A percentile compares a stretch with the other conserved stretches of the same genome.
Evolutionary conservation across 2,797 vertebrate species (phyloP).

Genomic region (Leptoclinus maculatus): DNA sequence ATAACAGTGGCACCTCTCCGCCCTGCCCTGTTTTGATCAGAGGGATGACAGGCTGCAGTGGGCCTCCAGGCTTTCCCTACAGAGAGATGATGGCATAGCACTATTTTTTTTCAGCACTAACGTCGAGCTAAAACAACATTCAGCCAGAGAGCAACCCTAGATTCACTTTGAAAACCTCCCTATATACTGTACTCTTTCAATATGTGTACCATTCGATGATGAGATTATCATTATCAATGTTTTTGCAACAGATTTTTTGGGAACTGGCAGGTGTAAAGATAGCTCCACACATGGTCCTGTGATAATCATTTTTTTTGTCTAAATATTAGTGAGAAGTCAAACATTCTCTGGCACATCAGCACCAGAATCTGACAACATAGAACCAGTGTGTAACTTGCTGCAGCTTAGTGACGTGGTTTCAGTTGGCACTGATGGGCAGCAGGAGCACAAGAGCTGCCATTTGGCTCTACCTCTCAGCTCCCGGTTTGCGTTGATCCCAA

Average conservation of each 20-base stretch:
- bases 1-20: background rate
- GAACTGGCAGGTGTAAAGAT: background rate
- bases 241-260: background rate
- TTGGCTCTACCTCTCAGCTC: conserved; percentile 38
- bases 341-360: background rate
- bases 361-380: conserved; percentile 1
- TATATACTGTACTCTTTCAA: background rate
- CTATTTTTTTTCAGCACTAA: conserved; percentile 2
- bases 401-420: background rate
- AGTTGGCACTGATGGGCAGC: conserved; percentile 21
- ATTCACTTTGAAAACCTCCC: too few relatives aligned
- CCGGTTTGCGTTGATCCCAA: conserved; percentile 2
- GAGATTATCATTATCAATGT: background rate
- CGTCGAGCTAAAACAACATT: background rate
- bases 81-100: background rate
- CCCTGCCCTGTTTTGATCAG: background rate
- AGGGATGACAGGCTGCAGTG: conserved; percentile 2
- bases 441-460: conserved; percentile 20
- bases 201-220: background rate
- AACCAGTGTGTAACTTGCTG: background rate
- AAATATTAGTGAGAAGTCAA: background rate
- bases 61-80: background rate
- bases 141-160: too few relatives aligned
- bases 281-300: too few relatives aligned
- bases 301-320: background rate